Percentiles rank a stretch among this genome's conserved stretches.
Conservation (phyloP, 2,888 invertebrate genomes). For the Drosophila demipolita region DNA sequence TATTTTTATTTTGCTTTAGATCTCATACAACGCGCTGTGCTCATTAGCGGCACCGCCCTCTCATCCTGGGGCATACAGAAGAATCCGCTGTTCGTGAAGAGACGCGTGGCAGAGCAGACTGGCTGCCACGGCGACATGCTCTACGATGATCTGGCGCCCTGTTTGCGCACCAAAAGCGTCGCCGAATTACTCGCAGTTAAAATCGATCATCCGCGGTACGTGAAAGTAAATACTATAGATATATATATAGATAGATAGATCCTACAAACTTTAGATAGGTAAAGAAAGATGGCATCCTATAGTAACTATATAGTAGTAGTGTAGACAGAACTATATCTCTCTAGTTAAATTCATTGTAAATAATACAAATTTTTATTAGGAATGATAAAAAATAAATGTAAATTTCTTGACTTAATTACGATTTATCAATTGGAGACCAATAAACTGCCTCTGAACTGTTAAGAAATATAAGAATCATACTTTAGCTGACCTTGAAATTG, state of each 20-base stretch:
- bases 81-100: conserved; percentile 92
- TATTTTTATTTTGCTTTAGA: conserved; percentile 85
- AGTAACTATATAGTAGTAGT: neutral
- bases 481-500: neutral
- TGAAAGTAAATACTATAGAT: neutral
- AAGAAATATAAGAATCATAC: neutral
- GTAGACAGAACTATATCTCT: neutral
- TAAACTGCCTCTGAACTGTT: neutral
- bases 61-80: conserved; percentile 96
- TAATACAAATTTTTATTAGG: neutral
- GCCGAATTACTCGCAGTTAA: conserved; percentile 90
- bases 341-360: neutral
- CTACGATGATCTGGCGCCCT: conserved; percentile 93
- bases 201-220: conserved; percentile 90
- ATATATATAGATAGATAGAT: neutral
- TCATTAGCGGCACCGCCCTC: conserved; percentile 95
- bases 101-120: conserved; percentile 92
- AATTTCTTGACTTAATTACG: neutral
- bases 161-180: conserved; percentile 92
- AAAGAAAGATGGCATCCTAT: neutral
- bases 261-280: neutral
- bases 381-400: neutral
- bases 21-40: conserved; percentile 93
- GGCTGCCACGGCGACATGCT: conserved; percentile 93
- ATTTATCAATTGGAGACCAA: neutral